These are phyloP conservation scores for Drosophila colorata DNA, from an alignment of 2,888 invertebrate genomes.

Conservation along the genomic window DNA sequence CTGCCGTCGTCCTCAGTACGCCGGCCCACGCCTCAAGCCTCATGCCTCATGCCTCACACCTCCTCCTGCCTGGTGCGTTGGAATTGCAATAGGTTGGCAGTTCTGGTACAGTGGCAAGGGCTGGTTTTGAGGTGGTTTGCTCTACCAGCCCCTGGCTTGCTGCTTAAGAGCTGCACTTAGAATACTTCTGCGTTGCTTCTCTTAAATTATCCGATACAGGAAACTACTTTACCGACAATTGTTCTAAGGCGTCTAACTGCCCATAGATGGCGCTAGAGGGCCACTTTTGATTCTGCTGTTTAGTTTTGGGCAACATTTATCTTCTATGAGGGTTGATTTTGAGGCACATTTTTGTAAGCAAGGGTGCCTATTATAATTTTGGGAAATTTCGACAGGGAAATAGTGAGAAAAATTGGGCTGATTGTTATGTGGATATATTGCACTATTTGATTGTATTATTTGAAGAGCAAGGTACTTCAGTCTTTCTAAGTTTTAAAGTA, in stretches of 20 bases:
- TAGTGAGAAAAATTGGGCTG: not conserved
- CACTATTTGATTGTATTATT: too few species aligned
- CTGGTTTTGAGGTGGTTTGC: not conserved
- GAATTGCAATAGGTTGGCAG: conserved; percentile 60
- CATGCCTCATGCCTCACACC: too few species aligned
- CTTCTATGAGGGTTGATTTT: conserved; percentile 19
- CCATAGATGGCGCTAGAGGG: conserved; percentile 68
- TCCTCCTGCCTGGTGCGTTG: conserved; percentile 7
- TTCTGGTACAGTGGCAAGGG: conserved; percentile 5
- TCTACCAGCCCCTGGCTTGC: conserved; percentile 28
- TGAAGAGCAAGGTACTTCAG: too few species aligned
- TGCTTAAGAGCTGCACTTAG: conserved; percentile 52
- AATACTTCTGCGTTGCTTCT: conserved; percentile 52
- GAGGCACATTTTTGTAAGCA: not conserved
- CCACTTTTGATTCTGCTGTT: conserved; percentile 7
- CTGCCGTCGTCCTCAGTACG: conserved; percentile 1
- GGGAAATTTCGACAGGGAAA: not conserved
- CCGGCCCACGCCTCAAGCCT: conserved; percentile 53
- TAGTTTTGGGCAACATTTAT: conserved; percentile 1
- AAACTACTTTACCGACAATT: conserved; percentile 71
- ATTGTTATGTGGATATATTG: too few species aligned
- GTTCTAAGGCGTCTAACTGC: conserved; percentile 34
- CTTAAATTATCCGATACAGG: conserved; percentile 71
- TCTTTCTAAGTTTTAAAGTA: too few species aligned
- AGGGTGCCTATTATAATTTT: not conserved